Percentiles rank a stretch among this genome's conserved stretches.
phyloP scores from a whole-genome alignment of 2,113 vertebrate species.

The Mixornis gularis region DNA sequence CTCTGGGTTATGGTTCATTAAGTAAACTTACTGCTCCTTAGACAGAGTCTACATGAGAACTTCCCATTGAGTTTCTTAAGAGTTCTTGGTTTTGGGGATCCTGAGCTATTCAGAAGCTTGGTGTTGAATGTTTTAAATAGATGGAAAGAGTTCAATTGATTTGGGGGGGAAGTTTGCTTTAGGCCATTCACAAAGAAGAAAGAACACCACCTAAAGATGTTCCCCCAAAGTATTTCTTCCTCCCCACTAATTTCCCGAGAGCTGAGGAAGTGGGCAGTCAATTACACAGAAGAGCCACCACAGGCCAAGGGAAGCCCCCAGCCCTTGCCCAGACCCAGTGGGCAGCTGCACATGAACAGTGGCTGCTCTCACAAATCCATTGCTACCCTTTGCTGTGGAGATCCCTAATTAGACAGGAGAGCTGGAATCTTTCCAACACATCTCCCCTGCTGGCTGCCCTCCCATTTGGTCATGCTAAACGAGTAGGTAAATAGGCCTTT shows the following conservation, averaged over 20 bases:
- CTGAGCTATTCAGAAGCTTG: neutral
- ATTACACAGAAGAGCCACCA: neutral
- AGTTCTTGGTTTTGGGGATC: neutral
- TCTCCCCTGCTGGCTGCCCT: slow-evolving; percentile 59
- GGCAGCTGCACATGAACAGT: neutral
- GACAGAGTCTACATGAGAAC: neutral
- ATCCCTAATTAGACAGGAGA: slow-evolving; percentile 51
- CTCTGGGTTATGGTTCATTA: neutral
- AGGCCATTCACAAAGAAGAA: neutral
- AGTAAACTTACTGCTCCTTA: neutral
- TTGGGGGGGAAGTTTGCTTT: neutral
- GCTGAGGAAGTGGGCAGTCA: neutral
- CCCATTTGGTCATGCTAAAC: slow-evolving; percentile 63
- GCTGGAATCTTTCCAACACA: slow-evolving; percentile 38
- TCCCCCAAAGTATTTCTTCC: neutral
- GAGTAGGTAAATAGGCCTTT: slow-evolving; percentile 68
- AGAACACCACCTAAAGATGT: neutral
- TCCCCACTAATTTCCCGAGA: neutral
- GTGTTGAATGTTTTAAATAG: neutral
- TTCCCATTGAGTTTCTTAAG: neutral
- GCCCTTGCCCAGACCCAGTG: neutral
- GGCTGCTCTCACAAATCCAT: neutral
- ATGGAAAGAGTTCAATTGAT: neutral
- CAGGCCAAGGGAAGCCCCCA: neutral
- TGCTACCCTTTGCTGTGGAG: slow-evolving; percentile 13